These are phyloP conservation scores for Corynorhinus townsendii DNA, from an alignment of 2,113 vertebrate species.

Conservation along the genomic window DNA sequence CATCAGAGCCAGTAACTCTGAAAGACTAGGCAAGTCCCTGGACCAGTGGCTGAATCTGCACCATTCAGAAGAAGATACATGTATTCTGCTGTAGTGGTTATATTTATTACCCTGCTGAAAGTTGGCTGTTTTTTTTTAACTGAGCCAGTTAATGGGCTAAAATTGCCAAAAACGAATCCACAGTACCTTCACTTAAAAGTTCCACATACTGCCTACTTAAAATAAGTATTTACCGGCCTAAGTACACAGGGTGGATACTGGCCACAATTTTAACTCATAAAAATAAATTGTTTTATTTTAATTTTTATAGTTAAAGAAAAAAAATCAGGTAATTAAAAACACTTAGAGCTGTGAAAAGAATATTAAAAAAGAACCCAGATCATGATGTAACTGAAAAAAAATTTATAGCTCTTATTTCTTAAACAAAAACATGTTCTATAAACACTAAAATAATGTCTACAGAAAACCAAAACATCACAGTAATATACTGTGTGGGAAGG, in stretches of 20 bases:
- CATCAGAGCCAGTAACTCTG: not conserved
- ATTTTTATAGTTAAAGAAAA: constrained; percentile 31
- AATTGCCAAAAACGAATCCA: constrained; percentile 36
- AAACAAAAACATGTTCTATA: not conserved
- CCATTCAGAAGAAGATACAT: constrained; percentile 34
- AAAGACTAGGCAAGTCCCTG: not conserved
- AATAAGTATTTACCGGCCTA: constrained; percentile 32
- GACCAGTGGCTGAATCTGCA: not conserved
- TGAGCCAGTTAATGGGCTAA: constrained; percentile 28
- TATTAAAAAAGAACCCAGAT: not conserved
- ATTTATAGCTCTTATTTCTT: constrained; percentile 27
- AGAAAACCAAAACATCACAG: constrained; percentile 49
- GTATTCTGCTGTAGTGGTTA: constrained; percentile 41
- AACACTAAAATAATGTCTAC: not conserved
- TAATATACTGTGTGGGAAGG: not conserved
- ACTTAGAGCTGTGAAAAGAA: constrained; percentile 26
- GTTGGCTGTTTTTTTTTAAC: not conserved
- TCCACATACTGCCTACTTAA: constrained; percentile 1
- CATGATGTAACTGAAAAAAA: constrained; percentile 1
- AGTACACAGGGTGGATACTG: constrained; percentile 22
- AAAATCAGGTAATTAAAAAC: constrained; percentile 7
- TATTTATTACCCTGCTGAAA: constrained; percentile 10
- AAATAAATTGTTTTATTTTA: constrained; percentile 46
- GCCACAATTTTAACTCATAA: constrained; percentile 51
- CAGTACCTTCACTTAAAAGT: constrained; percentile 32